A percentile compares a stretch with the other conserved stretches of the same genome.
Conservation (phyloP, 2,797 vertebrate species). For the Onychomys arenicola region DNA sequence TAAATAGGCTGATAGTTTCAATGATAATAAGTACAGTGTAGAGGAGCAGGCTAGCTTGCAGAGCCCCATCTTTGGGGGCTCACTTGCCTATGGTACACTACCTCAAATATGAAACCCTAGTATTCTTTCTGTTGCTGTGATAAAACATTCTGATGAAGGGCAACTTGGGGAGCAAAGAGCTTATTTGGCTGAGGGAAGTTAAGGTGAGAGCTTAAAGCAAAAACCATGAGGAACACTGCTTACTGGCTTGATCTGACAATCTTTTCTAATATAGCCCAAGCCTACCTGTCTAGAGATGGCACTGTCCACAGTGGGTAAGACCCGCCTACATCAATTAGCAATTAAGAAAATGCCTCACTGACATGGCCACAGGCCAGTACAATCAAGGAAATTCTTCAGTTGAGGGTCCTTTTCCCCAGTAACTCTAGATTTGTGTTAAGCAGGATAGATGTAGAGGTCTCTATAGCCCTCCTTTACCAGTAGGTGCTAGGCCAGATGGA, state of each 20-base stretch:
- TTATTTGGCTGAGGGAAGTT: background rate
- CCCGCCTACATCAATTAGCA: background rate
- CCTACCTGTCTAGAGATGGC: background rate
- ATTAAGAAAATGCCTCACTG: background rate
- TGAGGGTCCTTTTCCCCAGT: background rate
- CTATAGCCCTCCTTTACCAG: background rate
- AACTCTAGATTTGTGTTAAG: background rate
- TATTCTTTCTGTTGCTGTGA: too few relatives aligned
- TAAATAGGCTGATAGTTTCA: too few relatives aligned
- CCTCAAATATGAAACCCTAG: too few relatives aligned
- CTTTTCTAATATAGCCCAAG: background rate
- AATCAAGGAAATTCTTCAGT: background rate
- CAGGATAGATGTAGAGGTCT: background rate
- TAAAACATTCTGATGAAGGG: too few relatives aligned
- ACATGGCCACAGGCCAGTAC: background rate
- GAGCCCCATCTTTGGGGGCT: too few relatives aligned
- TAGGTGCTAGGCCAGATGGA: background rate
- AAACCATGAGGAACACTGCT: background rate
- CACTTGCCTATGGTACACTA: too few relatives aligned
- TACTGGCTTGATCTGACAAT: background rate
- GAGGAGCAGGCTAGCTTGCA: too few relatives aligned
- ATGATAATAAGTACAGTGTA: too few relatives aligned
- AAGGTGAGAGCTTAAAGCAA: background rate
- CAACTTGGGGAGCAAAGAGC: background rate
- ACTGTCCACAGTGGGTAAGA: background rate